A percentile compares a stretch with the other conserved stretches of the same genome.
Conservation (phyloP, 2,888 invertebrate genomes). For the Myopa tessellatipennis region DNA sequence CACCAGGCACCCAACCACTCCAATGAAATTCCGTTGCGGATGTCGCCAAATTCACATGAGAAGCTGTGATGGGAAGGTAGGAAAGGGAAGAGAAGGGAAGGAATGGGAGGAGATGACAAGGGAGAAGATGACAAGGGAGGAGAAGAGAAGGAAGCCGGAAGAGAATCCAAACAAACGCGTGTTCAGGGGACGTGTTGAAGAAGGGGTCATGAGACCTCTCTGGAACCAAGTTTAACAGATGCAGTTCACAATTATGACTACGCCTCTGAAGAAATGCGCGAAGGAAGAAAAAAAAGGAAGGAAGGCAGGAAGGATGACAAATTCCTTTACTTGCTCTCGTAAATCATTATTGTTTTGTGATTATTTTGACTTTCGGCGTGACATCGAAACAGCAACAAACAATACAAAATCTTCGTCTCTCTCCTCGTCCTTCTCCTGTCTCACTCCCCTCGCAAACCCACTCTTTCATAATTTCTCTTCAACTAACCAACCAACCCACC, state of each 20-base stretch:
- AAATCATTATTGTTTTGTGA: conserved; percentile 40
- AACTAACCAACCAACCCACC: neutral
- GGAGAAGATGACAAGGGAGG: neutral
- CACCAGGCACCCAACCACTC: neutral
- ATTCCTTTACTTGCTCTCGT: conserved; percentile 33
- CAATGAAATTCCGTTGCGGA: neutral
- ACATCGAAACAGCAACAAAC: conserved; percentile 27
- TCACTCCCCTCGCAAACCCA: no score
- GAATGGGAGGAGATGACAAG: neutral
- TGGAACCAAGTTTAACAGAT: no score
- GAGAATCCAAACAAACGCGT: neutral
- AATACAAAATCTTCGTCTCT: neutral
- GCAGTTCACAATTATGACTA: neutral
- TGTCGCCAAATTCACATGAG: conserved; percentile 33
- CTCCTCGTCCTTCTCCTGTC: neutral
- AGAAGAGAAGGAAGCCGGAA: neutral
- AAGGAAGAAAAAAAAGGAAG: neutral
- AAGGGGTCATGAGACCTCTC: neutral
- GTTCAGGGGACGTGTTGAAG: neutral
- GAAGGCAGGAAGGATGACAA: neutral
- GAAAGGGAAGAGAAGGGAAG: neutral
- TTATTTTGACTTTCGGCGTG: conserved; percentile 37
- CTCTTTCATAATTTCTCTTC: no score
- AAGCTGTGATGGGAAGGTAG: neutral
- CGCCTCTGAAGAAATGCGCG: neutral